Evolutionary conservation across 1,140 invertebrate genomes (phyloP).

Genomic region (Megalopta genalis): DNA sequence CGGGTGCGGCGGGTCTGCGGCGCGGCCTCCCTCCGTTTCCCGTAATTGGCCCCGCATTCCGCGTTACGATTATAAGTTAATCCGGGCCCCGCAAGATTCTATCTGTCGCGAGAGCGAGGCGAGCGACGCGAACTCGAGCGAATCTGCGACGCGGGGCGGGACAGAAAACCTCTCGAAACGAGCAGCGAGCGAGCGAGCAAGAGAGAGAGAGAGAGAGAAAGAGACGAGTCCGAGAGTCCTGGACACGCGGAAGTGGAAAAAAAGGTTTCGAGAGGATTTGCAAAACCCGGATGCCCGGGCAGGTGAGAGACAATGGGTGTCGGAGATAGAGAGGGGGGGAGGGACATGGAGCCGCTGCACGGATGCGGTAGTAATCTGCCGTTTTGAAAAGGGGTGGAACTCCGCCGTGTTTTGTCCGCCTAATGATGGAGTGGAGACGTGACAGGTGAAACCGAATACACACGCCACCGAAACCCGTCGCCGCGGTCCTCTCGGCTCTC

Average conservation of each 20-base stretch:
- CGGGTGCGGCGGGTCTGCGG: constrained; percentile 1
- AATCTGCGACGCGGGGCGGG: neutral
- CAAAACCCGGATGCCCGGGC: constrained; percentile 70
- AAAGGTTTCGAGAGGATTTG: constrained; percentile 52
- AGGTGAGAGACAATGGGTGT: constrained; percentile 60
- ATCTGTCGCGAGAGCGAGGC: constrained; percentile 20
- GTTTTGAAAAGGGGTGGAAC: constrained; percentile 72
- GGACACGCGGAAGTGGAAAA: constrained; percentile 25
- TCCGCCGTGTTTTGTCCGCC: constrained; percentile 68
- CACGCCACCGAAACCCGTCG: constrained; percentile 49
- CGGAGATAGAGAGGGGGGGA: neutral
- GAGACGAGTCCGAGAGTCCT: neutral
- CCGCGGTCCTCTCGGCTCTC: neutral
- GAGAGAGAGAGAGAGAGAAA: neutral
- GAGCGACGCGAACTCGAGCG: neutral
- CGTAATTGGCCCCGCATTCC: constrained; percentile 78
- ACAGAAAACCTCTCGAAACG: no score
- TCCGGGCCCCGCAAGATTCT: constrained; percentile 55
- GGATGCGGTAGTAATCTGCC: constrained; percentile 64
- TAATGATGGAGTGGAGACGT: constrained; percentile 77
- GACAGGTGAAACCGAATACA: constrained; percentile 77
- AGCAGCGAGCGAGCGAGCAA: constrained; percentile 3
- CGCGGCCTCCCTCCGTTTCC: constrained; percentile 20
- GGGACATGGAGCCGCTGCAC: constrained; percentile 27
- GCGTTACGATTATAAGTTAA: constrained; percentile 75